Evolutionary conservation across 2,888 invertebrate species (phyloP).

Genomic region (Exephanes ischioxanthus): DNA sequence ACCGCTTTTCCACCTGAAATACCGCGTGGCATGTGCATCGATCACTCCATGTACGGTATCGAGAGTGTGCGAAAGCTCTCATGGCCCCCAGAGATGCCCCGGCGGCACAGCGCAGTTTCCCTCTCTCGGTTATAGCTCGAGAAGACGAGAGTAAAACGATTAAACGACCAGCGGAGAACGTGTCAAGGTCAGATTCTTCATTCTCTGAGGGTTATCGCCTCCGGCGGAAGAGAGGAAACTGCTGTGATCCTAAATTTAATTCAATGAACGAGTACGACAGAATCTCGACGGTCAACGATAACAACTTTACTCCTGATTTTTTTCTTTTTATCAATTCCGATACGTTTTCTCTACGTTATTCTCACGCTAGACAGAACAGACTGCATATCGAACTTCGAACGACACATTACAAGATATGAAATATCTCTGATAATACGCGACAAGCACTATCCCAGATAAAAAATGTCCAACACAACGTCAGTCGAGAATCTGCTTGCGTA

Average conservation of each 20-base stretch:
- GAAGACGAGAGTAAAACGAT: slow-evolving; percentile 52
- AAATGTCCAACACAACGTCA: slow-evolving; percentile 47
- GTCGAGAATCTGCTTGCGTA: slow-evolving; percentile 64
- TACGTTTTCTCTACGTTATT: slow-evolving; percentile 28
- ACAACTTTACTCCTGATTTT: slow-evolving; percentile 39
- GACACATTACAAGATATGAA: not conserved
- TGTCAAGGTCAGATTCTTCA: slow-evolving; percentile 67
- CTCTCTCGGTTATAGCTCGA: slow-evolving; percentile 46
- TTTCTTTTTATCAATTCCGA: slow-evolving; percentile 26
- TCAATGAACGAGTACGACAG: slow-evolving; percentile 56
- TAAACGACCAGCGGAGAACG: slow-evolving; percentile 61
- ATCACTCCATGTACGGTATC: slow-evolving; percentile 47
- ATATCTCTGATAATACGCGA: not conserved
- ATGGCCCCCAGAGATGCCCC: slow-evolving; percentile 26
- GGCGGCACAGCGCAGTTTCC: slow-evolving; percentile 35
- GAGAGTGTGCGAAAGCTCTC: slow-evolving; percentile 51
- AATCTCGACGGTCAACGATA: slow-evolving; percentile 36
- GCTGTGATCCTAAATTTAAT: slow-evolving; percentile 62
- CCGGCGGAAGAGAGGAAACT: slow-evolving; percentile 33
- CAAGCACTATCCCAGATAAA: slow-evolving; percentile 29
- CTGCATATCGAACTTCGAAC: slow-evolving; percentile 2
- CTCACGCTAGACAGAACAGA: not conserved
- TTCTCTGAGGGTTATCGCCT: slow-evolving; percentile 64
- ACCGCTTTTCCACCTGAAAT: slow-evolving; percentile 8
- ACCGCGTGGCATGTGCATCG: slow-evolving; percentile 42